Evolutionary conservation across 2,888 invertebrate genomes (phyloP), one percentile per base, ranked within the genome.

Genomic region (Gastrophysa polygoni): DNA sequence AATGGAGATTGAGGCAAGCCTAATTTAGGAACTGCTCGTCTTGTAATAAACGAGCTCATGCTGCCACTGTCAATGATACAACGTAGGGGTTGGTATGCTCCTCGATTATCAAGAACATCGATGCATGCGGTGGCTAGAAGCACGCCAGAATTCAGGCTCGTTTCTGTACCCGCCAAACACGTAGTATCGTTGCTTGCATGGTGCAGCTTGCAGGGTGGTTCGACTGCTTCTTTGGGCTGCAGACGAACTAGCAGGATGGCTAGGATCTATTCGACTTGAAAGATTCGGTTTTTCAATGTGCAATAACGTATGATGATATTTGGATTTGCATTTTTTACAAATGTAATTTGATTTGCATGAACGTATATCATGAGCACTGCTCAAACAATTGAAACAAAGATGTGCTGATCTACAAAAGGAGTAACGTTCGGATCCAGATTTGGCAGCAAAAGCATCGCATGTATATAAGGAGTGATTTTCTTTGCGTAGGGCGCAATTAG

Each of bases 381-480:
- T 44, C 6, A 44, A 10, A 10, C 44, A 44, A 10, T 44, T 44
- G 44, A 44, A 44, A 10, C 44, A 44, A 6, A 44, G 16, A 7
- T 14, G 10, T 2, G 16, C 21, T 1, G 4, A 4, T 48, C n/a
- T 48, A 20, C 21, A 21, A 1, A 50, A 21, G 8, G n/a, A 8
- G 32, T 21, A 21, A 6, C 10, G 8, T 20, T 46, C 46, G 17
- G 14, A 2, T 1, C 1, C 8, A 2, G 46, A n/a, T 46, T 29
- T 29, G 11, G 4, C 17, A 5, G 32, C 14, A 50, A 50, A 50
- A 1, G 28, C 50, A 2, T 14, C 11, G 16, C 50, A 50, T 11
- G 14, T 29, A 16, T 29, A 50, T 4, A 50, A 16, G 1, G 28
- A 32, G 28, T 50, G 50, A n/a, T 32, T 50, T 50, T 50, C 50